Base-by-base conservation (phyloP, 2,113 vertebrate species). In the Ifrita kowaldi region DNA sequence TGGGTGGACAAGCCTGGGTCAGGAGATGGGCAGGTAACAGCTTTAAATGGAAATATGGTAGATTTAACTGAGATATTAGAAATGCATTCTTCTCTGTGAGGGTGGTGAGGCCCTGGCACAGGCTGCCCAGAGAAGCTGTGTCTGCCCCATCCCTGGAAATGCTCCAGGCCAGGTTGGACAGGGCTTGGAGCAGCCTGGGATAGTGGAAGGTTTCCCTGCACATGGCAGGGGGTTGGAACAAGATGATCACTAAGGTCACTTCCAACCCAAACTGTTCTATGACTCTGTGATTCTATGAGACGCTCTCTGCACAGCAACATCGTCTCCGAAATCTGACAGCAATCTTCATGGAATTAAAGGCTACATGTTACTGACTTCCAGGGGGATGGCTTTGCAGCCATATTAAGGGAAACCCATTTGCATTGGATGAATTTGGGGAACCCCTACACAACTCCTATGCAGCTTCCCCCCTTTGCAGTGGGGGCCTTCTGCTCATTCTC, bases 131-230 rank as follows among this genome's bases (percentile, higher is more conserved):
- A 50, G 55, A 47, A 68, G 30, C 9, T 68, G 53, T 41, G 53
- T 39, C 2, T 60, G 39, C 6, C n/a, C 11, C 53, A 53, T 27
- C 39, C 20, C 39, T 68, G 20, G 24, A 60, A 53, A 4, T 35
- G 11, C 11, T 6, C 46, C 6, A 53, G 62, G 14, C 7, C n/a
- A 27, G 24, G 39, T 0, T 60, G 53, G 24, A 53, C 0, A 1
- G 8, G 39, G 14, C 20, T 53, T 11, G 19, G 37, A 67, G 15
- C 4, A 65, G 3, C 14, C 18, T 35, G 52, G n/a, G n/a, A 7
- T 4, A 18, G 13, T 5, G 30, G 16, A 30, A 68, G 11, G 3
- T 41, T 17, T 18, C 14, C 20, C n/a, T 47, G 13, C 3, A 14
- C 39, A 10, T 7, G 20, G 39, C 24, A 81, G 26, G 4, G 10